Evolutionary conservation across 2,797 vertebrate species (phyloP).

Genomic region (Ataeniobius toweri): DNA sequence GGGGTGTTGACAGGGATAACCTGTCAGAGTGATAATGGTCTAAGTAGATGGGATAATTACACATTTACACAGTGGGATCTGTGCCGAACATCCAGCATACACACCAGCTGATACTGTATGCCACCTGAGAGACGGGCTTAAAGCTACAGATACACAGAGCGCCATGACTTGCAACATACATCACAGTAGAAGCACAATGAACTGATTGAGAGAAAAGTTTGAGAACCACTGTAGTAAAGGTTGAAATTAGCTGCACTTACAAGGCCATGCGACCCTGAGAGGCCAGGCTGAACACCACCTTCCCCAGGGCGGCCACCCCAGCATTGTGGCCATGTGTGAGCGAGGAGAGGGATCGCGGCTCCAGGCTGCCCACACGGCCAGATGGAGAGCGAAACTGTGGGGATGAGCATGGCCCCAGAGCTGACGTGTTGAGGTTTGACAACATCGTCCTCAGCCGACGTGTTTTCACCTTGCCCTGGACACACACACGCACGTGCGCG

Average conservation of each 20-base stretch:
- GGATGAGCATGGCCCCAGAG: constrained; percentile 85
- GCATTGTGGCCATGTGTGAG: constrained; percentile 82
- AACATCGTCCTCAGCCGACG: constrained; percentile 88
- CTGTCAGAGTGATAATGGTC: too few species aligned
- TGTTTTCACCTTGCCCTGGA: constrained; percentile 89
- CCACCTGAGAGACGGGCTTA: too few species aligned
- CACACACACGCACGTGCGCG: background rate
- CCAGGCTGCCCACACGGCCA: constrained; percentile 81
- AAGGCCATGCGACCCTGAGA: constrained; percentile 90
- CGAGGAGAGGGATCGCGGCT: constrained; percentile 74
- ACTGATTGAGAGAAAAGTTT: too few species aligned
- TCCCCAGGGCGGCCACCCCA: constrained; percentile 84
- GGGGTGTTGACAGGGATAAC: too few species aligned
- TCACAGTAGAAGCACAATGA: too few species aligned
- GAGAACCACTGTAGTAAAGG: background rate
- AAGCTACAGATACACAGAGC: too few species aligned
- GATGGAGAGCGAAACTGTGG: constrained; percentile 83
- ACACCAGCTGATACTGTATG: too few species aligned
- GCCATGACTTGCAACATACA: too few species aligned
- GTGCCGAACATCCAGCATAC: too few species aligned
- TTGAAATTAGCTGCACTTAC: constrained; percentile 75
- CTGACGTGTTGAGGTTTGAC: constrained; percentile 80
- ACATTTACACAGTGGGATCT: too few species aligned
- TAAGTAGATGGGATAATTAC: too few species aligned
- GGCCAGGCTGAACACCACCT: constrained; percentile 92